Conservation (phyloP, 2,888 invertebrate species). For the Drosophila atripex region DNA sequence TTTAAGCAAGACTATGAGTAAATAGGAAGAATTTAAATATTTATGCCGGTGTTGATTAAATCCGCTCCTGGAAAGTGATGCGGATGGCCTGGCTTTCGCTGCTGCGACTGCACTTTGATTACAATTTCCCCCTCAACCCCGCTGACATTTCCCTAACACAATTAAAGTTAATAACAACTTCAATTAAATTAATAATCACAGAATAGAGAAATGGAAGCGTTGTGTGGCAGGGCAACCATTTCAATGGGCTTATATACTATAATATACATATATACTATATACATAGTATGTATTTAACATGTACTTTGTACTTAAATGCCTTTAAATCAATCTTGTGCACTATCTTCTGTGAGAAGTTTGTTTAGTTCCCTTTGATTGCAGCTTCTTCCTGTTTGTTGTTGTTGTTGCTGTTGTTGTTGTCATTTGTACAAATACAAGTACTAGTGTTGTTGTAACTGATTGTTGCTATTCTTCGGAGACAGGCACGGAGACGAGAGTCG, state of each 20-base stretch:
- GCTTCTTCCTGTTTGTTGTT: constrained; percentile 46
- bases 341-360: constrained; percentile 38
- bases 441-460: constrained; percentile 19
- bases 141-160: constrained; percentile 41
- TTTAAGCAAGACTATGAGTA: too few species aligned
- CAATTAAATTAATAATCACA: constrained; percentile 61
- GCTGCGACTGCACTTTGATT: constrained; percentile 35
- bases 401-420: constrained; percentile 12
- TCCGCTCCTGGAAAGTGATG: constrained; percentile 26
- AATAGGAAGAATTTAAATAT: too few species aligned
- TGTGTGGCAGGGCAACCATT: constrained; percentile 27
- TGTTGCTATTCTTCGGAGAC: constrained; percentile 52
- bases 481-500: constrained; percentile 65
- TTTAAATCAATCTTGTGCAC: constrained; percentile 47
- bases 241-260: not conserved
- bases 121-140: constrained; percentile 2
- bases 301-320: not conserved
- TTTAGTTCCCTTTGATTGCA: constrained; percentile 50
- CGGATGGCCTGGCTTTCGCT: constrained; percentile 26
- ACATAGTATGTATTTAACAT: too few species aligned
- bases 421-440: too few species aligned
- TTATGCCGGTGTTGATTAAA: not conserved
- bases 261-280: too few species aligned
- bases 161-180: constrained; percentile 74
- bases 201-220: constrained; percentile 36